A percentile compares a stretch with the other conserved stretches of the same genome.
phyloP scores from a whole-genome alignment of 2,888 invertebrate species.

The Torymus tubicola region DNA sequence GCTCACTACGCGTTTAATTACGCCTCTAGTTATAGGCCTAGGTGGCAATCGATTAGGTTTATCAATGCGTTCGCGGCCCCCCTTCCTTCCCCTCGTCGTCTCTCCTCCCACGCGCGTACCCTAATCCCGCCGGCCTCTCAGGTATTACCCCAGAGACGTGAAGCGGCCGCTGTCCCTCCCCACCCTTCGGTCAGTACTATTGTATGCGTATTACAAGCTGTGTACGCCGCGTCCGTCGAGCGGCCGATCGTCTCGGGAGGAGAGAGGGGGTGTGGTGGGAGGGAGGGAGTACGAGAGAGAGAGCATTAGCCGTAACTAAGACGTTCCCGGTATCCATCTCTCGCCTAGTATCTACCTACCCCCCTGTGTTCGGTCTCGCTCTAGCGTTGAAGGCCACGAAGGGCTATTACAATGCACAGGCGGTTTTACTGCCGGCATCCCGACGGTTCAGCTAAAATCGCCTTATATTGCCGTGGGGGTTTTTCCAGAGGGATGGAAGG shows the following conservation, averaged over 20 bases:
- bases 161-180: neutral
- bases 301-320: conserved; percentile 41
- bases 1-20: conserved; percentile 47
- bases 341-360: too few species aligned
- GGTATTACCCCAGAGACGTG: conserved; percentile 32
- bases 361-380: too few species aligned
- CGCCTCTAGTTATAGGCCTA: conserved; percentile 41
- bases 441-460: too few species aligned
- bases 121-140: conserved; percentile 35
- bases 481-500: too few species aligned
- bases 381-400: too few species aligned
- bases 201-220: conserved; percentile 25
- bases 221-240: neutral
- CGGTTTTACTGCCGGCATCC: too few species aligned
- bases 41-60: conserved; percentile 57
- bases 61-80: conserved; percentile 49
- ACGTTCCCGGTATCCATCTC: conserved; percentile 3
- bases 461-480: too few species aligned
- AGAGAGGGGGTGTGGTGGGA: too few species aligned
- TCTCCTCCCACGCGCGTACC: too few species aligned
- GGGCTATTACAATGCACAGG: too few species aligned
- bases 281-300: too few species aligned
- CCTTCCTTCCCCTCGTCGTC: neutral
- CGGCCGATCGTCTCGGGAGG: conserved; percentile 29
- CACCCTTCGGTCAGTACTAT: neutral